A percentile compares a stretch with the other conserved stretches of the same genome.
phyloP scores from a whole-genome alignment of 2,888 invertebrate genomes.

The Pachydiplax longipennis region DNA sequence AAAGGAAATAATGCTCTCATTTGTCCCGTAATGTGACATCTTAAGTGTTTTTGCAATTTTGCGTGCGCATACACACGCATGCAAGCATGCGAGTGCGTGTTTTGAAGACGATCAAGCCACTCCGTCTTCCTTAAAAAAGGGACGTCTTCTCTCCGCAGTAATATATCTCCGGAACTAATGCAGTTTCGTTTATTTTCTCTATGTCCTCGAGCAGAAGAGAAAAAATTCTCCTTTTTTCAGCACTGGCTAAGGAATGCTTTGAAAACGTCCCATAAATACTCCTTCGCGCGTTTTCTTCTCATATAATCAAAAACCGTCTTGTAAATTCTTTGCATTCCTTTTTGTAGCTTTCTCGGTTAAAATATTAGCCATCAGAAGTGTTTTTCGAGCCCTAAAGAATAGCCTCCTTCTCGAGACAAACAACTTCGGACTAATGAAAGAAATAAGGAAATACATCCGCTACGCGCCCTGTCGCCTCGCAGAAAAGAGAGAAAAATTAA shows the following conservation, averaged over 20 bases:
- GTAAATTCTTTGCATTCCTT: not conserved
- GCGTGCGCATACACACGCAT: not conserved
- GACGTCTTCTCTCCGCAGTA: conserved; percentile 18
- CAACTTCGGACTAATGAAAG: not conserved
- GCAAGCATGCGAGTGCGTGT: not conserved
- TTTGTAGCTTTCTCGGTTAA: not conserved
- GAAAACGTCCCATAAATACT: not conserved
- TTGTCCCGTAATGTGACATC: conserved; percentile 25
- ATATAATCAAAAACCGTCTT: not conserved
- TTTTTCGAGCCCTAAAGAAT: not conserved
- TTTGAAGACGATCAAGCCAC: not conserved
- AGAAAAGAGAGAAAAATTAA: not conserved
- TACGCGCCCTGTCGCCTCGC: not conserved
- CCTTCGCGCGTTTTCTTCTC: not conserved
- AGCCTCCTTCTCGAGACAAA: not conserved
- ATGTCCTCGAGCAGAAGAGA: not conserved
- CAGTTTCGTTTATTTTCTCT: conserved; percentile 28
- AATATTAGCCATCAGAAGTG: not conserved
- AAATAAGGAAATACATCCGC: not conserved
- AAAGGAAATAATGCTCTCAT: not conserved
- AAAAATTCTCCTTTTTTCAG: not conserved
- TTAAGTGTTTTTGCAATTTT: conserved; percentile 40
- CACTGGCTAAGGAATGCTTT: not conserved
- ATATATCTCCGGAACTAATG: conserved; percentile 21
- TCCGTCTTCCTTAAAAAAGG: not conserved